A percentile compares a stretch with the other conserved stretches of the same genome.
These are phyloP conservation scores for Lepidocyrtoides sp. DNA, from an alignment of 2,888 invertebrate species.

Conservation along the genomic window DNA sequence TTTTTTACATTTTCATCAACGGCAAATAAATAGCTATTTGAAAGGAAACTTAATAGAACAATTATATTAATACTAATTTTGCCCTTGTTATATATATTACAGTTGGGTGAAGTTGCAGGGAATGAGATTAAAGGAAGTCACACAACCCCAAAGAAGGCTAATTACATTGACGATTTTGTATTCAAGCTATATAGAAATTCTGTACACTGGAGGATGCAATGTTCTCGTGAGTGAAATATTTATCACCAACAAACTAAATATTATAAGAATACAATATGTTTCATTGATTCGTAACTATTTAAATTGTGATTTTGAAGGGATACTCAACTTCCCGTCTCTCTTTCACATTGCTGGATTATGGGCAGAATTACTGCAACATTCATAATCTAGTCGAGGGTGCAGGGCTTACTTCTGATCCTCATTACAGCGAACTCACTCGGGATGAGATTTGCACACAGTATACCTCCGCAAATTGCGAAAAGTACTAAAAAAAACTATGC, in stretches of 20 bases:
- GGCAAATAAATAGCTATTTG: no score
- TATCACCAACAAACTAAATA: no score
- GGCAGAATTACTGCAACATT: constrained; percentile 86
- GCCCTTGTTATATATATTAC: neutral
- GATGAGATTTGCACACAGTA: constrained; percentile 86
- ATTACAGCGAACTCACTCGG: constrained; percentile 85
- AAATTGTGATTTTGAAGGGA: constrained; percentile 83
- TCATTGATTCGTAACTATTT: no score
- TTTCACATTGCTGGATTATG: constrained; percentile 86
- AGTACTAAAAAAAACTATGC: no score
- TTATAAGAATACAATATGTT: no score
- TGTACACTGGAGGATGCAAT: constrained; percentile 84
- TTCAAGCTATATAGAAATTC: constrained; percentile 85
- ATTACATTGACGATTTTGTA: constrained; percentile 85
- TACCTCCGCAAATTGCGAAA: constrained; percentile 86
- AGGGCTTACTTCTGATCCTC: constrained; percentile 84
- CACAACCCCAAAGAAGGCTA: constrained; percentile 84
- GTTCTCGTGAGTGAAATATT: constrained; percentile 84
- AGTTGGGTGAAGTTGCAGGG: constrained; percentile 68
- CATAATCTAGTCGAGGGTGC: constrained; percentile 86
- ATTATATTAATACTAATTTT: no score
- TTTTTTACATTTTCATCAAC: no score
- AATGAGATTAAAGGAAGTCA: constrained; percentile 85
- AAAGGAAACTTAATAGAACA: no score
- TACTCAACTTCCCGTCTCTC: constrained; percentile 85